phyloP scores from a whole-genome alignment of 2,888 invertebrate genomes.

The Lamellibrachia satsuma region DNA sequence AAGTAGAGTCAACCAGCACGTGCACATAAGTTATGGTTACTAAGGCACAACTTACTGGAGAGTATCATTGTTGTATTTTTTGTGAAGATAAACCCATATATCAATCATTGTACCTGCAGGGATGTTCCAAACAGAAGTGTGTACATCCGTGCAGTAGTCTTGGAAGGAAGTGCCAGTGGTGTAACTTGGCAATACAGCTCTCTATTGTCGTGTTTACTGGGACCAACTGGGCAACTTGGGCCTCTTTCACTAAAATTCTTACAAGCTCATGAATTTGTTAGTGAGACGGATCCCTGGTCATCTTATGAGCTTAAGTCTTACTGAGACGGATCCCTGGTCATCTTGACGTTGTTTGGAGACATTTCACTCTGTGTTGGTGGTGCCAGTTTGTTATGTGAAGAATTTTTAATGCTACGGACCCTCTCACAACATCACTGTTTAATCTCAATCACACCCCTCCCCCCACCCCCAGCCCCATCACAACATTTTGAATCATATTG shows the following conservation, averaged over 20 bases:
- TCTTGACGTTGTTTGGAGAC: neutral
- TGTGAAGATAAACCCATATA: neutral
- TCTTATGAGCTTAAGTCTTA: neutral
- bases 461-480: neutral
- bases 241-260: neutral
- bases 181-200: neutral
- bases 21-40: neutral
- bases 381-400: neutral
- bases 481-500: neutral
- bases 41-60: too few relatives aligned
- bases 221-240: neutral
- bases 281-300: neutral
- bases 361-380: neutral
- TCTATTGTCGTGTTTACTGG: neutral
- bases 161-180: neutral
- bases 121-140: neutral
- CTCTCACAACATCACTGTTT: neutral
- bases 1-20: neutral
- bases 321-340: neutral
- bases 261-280: neutral
- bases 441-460: neutral
- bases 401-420: neutral
- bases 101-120: neutral
- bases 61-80: neutral
- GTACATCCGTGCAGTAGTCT: neutral